phyloP scores from a whole-genome alignment of 2,888 invertebrate species.

The Microctonus brassicae region DNA sequence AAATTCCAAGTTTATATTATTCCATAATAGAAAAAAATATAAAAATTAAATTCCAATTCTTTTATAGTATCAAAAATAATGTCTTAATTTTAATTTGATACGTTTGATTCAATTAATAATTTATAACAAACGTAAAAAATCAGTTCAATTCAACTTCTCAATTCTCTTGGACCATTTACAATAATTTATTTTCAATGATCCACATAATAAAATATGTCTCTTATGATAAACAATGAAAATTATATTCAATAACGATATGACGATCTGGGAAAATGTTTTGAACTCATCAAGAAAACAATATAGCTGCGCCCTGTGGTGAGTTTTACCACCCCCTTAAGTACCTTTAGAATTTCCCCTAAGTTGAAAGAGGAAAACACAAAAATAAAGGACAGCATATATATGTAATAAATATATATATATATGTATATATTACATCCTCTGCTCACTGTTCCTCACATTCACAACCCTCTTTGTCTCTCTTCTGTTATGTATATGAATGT shows the following conservation, averaged over 20 bases:
- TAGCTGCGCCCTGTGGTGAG: slow-evolving; percentile 66
- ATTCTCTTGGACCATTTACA: too few species aligned
- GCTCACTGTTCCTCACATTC: too few species aligned
- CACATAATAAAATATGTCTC: too few species aligned
- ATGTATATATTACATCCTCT: neutral
- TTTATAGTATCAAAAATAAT: too few species aligned
- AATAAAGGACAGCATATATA: neutral
- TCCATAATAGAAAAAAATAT: too few species aligned
- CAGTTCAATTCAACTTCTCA: neutral
- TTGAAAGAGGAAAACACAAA: slow-evolving; percentile 13
- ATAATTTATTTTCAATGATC: too few species aligned
- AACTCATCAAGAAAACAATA: slow-evolving; percentile 70
- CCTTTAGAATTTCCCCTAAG: slow-evolving; percentile 49
- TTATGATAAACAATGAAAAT: neutral
- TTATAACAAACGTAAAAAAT: too few species aligned
- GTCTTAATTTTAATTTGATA: too few species aligned
- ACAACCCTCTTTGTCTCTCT: neutral
- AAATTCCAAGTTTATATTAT: too few species aligned
- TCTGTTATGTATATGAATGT: neutral
- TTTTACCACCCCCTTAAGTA: slow-evolving; percentile 56
- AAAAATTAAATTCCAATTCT: too few species aligned
- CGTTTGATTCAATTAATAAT: too few species aligned
- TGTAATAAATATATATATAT: neutral
- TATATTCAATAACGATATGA: slow-evolving; percentile 7
- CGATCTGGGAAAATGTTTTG: slow-evolving; percentile 55